Conservation (phyloP, 2,888 invertebrate genomes). For the Argyresthia goedartella region DNA sequence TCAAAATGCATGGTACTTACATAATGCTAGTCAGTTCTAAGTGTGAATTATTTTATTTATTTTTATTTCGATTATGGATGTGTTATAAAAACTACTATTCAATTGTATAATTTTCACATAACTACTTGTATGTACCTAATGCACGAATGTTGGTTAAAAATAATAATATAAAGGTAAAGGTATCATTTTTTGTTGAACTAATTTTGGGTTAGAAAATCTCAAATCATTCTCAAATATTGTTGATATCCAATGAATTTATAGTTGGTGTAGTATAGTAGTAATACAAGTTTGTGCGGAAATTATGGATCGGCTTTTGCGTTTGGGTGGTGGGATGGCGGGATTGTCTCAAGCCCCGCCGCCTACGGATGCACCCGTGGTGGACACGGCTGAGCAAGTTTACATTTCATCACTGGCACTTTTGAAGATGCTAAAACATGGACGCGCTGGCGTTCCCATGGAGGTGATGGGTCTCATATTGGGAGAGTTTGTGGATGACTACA, state of each 20-base stretch:
- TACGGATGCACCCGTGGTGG: conserved; percentile 98
- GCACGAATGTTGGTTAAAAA: no score
- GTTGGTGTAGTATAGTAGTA: conserved; percentile 16
- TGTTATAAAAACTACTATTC: no score
- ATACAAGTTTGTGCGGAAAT: conserved; percentile 11
- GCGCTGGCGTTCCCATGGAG: conserved; percentile 99
- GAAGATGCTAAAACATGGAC: conserved; percentile 99
- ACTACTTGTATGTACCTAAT: no score
- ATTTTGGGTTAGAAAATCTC: conserved; percentile 2
- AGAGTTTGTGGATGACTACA: conserved; percentile 99
- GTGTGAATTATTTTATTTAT: no score
- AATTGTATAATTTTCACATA: no score
- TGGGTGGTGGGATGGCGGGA: conserved; percentile 91
- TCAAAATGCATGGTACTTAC: no score
- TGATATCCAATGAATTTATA: conserved; percentile 12
- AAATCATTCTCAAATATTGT: conserved; percentile 7
- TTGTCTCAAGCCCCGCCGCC: conserved; percentile 91
- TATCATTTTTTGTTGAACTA: conserved; percentile 15
- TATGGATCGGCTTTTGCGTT: conserved; percentile 94
- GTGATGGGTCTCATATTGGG: conserved; percentile 98
- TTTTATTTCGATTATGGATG: no score
- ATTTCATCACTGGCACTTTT: conserved; percentile 95
- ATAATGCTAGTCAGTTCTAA: no score
- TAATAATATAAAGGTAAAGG: no score
- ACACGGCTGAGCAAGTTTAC: conserved; percentile 99